phyloP scores from a whole-genome alignment of 1,140 invertebrate genomes.

The Apis cerana region DNA sequence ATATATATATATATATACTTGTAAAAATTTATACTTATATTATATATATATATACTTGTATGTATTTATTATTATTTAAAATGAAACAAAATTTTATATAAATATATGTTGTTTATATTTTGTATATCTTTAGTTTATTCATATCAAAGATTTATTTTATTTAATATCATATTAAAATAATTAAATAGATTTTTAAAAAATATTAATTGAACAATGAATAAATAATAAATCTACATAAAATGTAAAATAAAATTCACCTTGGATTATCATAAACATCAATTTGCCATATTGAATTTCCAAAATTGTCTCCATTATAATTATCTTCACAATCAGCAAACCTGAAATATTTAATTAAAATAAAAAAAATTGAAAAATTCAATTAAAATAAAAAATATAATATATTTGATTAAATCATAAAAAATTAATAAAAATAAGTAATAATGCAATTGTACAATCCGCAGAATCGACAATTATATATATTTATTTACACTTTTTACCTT shows the following conservation, averaged over 20 bases:
- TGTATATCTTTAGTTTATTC: too few species aligned
- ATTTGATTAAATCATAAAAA: not conserved
- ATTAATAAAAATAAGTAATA: not conserved
- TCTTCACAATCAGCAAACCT: slow-evolving; percentile 59
- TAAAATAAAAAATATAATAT: not conserved
- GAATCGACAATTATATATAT: not conserved
- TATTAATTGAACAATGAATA: too few species aligned
- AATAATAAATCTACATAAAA: not conserved
- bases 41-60: too few species aligned
- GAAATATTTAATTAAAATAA: slow-evolving; percentile 23
- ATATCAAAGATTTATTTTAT: too few species aligned
- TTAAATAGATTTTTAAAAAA: too few species aligned
- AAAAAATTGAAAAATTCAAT: not conserved
- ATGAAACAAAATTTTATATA: too few species aligned
- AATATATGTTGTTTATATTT: too few species aligned
- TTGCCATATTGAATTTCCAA: slow-evolving; percentile 75
- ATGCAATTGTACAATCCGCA: not conserved
- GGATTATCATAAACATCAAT: slow-evolving; percentile 70
- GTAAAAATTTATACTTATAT: too few species aligned
- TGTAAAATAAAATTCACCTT: slow-evolving; percentile 55
- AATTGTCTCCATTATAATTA: slow-evolving; percentile 51
- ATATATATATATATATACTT: too few species aligned
- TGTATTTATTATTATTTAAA: too few species aligned
- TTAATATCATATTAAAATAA: too few species aligned
- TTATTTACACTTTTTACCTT: slow-evolving; percentile 38